phyloP scores from a whole-genome alignment of 1,140 invertebrate genomes.

The Tetragonula clypearis region DNA sequence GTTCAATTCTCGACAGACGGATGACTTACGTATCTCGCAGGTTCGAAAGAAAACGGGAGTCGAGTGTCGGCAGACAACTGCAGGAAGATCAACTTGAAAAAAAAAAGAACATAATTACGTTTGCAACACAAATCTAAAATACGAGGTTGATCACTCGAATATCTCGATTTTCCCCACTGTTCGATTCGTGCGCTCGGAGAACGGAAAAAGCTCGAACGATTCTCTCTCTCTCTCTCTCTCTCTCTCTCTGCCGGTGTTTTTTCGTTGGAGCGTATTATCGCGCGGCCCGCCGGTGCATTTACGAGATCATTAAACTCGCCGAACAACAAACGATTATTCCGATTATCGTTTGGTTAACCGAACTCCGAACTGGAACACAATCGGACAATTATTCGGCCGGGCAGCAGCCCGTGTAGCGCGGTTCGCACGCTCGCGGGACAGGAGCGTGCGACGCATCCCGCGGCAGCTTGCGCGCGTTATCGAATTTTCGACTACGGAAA shows the following conservation, averaged over 20 bases:
- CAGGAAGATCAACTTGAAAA: too few relatives aligned
- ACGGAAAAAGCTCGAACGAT: too few relatives aligned
- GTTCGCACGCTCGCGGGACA: not conserved
- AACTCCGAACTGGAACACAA: constrained; percentile 43
- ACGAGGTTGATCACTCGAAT: too few relatives aligned
- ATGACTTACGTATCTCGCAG: too few relatives aligned
- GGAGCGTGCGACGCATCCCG: not conserved
- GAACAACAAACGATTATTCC: constrained; percentile 50
- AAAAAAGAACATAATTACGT: too few relatives aligned
- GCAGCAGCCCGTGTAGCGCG: not conserved
- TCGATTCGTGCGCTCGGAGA: too few relatives aligned
- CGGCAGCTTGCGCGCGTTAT: constrained; percentile 11
- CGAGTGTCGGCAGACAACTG: too few relatives aligned
- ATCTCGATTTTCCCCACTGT: too few relatives aligned
- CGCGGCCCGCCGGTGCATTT: constrained; percentile 31
- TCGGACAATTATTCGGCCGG: constrained; percentile 51
- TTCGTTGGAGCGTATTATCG: not conserved
- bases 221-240: too few relatives aligned
- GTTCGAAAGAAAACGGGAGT: too few relatives aligned
- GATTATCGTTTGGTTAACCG: constrained; percentile 60
- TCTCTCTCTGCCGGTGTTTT: not conserved
- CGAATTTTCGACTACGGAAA: constrained; percentile 41
- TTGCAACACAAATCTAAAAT: too few relatives aligned
- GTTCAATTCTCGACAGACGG: too few relatives aligned
- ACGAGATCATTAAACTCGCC: constrained; percentile 51